Evolutionary conservation across 2,888 invertebrate genomes (phyloP).

Genomic region (Andrena hattorfiana): DNA sequence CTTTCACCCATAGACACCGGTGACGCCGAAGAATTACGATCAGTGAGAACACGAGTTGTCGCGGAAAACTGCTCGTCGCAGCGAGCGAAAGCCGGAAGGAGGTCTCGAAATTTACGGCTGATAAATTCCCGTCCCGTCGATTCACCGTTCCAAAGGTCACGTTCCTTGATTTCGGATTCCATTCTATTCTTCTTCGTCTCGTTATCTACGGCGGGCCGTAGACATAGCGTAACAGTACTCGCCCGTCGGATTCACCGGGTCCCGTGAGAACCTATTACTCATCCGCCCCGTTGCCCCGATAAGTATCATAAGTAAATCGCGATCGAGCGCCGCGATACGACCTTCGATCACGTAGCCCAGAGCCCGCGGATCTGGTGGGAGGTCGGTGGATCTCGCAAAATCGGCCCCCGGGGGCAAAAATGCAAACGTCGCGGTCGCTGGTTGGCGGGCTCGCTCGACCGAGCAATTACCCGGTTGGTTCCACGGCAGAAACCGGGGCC

Average conservation of each 20-base stretch:
- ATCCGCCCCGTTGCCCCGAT: conserved; percentile 55
- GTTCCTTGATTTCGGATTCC: conserved; percentile 42
- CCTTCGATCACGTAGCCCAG: conserved; percentile 62
- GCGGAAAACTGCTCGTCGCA: conserved; percentile 34
- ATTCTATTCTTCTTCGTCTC: conserved; percentile 5
- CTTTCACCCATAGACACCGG: conserved; percentile 29
- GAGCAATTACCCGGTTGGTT: conserved; percentile 77
- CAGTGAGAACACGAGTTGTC: conserved; percentile 15
- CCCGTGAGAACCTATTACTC: conserved; percentile 65
- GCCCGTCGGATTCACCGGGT: conserved; percentile 9
- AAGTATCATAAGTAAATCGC: conserved; percentile 79
- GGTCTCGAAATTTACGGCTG: conserved; percentile 30
- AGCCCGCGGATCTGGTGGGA: conserved; percentile 33
- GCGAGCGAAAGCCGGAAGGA: conserved; percentile 18
- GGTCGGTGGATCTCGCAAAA: conserved; percentile 66
- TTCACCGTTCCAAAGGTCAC: conserved; percentile 22
- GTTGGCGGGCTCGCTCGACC: conserved; percentile 58
- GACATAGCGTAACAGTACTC: conserved; percentile 49
- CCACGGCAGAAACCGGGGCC: conserved; percentile 54
- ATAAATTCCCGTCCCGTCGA: conserved; percentile 37
- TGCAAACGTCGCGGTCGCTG: conserved; percentile 60
- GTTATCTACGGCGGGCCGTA: neutral
- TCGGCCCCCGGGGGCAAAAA: conserved; percentile 66
- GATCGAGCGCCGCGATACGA: conserved; percentile 69
- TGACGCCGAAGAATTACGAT: conserved; percentile 43